Base-by-base conservation (phyloP, 2,888 invertebrate species). In the Idaea dimidiata region DNA sequence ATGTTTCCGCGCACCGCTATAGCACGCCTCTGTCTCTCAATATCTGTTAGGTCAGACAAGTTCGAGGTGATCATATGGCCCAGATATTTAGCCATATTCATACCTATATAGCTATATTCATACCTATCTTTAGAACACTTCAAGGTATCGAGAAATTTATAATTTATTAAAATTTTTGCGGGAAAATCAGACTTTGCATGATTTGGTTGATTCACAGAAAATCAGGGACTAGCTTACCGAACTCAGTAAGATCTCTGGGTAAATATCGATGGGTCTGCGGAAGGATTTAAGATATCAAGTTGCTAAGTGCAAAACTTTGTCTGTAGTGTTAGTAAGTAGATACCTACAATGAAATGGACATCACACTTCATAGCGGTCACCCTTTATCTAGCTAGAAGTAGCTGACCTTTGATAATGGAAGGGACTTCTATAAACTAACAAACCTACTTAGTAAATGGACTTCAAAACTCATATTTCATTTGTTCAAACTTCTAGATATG, bases 111-210 rank as follows among this genome's bases (percentile, higher is more conserved):
- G n/a, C n/a, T n/a, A n/a, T n/a, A n/a, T 82, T 83, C 83, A 80
- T 83, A 78, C 74, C 77, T 79, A 76, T 82, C 76, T 77, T 77
- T 72, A 71, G 59, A 55, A 59, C 61, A 64, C 66, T 62, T 58
- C 33, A 63, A 57, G 57, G 62, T 64, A 3, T 24, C 3, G 24
- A 24, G 24, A n/a, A n/a, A n/a, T 24, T 24, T 24, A 5, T 1
- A 24, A 3, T 24, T 24, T 24, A 24, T n/a, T n/a, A n/a, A n/a
- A n/a, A 24, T 24, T 24, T 24, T 70, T 70, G 66, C 68, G 10
- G 43, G 14, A 33, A 33, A 33, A 33, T 33, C 33, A 6, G 33
- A 10, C 43, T 14, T 43, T 43, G 10, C 43, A 14, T 43, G 43
- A 43, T 43, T 43, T 43, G 8, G 14, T 7, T 43, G 14, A 8